These are phyloP conservation scores for Etheostoma perlongum DNA, from an alignment of 2,797 vertebrate species.

Conservation along the genomic window DNA sequence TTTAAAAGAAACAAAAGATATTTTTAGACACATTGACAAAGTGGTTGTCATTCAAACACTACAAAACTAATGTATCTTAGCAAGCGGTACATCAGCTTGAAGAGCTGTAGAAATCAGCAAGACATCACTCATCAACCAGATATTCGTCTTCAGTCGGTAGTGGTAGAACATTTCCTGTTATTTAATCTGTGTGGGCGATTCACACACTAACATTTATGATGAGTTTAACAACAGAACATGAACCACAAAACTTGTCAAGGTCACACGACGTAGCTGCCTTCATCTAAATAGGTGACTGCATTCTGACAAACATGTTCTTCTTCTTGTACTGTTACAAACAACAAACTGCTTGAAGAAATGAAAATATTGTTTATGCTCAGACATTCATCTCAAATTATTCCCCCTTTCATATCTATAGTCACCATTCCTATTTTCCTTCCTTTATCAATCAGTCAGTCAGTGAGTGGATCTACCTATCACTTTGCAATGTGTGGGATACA, in stretches of 20 bases:
- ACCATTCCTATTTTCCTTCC: too few relatives aligned
- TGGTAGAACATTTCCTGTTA: constrained; percentile 26
- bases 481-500: too few relatives aligned
- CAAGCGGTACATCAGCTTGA: not conserved
- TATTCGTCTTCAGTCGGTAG: not conserved
- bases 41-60: not conserved
- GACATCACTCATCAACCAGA: not conserved
- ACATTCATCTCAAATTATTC: too few relatives aligned
- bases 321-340: too few relatives aligned
- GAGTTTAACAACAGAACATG: not conserved
- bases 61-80: not conserved
- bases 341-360: too few relatives aligned
- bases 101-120: not conserved
- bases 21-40: not conserved
- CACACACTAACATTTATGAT: not conserved
- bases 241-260: not conserved
- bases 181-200: constrained; percentile 1
- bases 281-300: not conserved
- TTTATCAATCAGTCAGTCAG: too few relatives aligned
- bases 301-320: too few relatives aligned
- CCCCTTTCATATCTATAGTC: too few relatives aligned
- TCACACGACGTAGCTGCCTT: not conserved
- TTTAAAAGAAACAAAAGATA: not conserved
- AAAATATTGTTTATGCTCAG: too few relatives aligned
- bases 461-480: too few relatives aligned